phyloP scores from a whole-genome alignment of 1,140 invertebrate species.

The Eueides isabella region DNA sequence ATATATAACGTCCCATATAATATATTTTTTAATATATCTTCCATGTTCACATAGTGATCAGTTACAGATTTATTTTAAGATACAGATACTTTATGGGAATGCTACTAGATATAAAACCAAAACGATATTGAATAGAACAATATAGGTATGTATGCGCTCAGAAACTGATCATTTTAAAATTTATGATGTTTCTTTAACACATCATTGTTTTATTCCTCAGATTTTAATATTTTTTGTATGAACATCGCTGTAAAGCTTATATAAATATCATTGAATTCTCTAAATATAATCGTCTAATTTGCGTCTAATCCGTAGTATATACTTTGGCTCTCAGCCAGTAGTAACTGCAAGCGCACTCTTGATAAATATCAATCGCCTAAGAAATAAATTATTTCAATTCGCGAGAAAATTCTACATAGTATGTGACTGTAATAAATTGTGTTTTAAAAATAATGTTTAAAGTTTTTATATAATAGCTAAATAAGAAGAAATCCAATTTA shows the following conservation, averaged over 20 bases:
- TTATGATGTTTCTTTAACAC: no score
- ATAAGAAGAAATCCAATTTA: neutral
- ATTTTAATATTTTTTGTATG: no score
- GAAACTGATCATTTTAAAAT: no score
- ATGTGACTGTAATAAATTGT: constrained; percentile 12
- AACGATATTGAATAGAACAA: no score
- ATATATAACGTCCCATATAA: no score
- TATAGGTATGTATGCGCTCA: no score
- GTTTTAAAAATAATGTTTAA: neutral
- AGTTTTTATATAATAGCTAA: neutral
- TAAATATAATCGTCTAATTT: constrained; percentile 20
- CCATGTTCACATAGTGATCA: no score
- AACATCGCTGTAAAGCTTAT: neutral
- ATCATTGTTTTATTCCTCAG: no score
- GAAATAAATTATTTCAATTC: constrained; percentile 31
- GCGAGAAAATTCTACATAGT: neutral
- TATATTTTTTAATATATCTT: no score
- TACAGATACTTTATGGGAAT: no score
- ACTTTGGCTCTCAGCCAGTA: constrained; percentile 25
- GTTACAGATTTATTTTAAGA: no score
- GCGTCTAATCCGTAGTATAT: constrained; percentile 7
- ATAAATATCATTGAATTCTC: neutral
- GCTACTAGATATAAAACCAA: no score
- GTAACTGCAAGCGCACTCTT: constrained; percentile 21
- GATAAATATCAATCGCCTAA: constrained; percentile 35